A percentile compares a stretch with the other conserved stretches of the same genome.
Evolutionary conservation across 2,797 vertebrate species (phyloP).

Genomic region (Halcyon chelicuti): DNA sequence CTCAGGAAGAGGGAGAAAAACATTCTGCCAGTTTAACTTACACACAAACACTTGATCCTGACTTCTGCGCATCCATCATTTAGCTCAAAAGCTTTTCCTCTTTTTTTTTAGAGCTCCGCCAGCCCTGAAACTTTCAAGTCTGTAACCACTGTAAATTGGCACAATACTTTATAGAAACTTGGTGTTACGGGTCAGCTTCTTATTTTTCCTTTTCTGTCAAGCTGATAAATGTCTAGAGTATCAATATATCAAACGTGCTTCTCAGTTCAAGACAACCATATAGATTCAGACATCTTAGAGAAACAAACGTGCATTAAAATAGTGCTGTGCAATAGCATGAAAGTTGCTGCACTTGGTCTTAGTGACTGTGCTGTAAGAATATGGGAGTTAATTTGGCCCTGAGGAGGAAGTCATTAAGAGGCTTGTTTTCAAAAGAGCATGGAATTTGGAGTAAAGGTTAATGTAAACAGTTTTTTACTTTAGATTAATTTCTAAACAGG

Average conservation of each 20-base stretch:
- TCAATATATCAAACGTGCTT: background rate
- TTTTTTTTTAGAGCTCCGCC: background rate
- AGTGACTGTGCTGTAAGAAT: background rate
- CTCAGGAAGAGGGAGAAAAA: background rate
- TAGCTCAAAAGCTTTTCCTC: background rate
- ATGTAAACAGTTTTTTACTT: constrained; percentile 1
- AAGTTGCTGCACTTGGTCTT: background rate
- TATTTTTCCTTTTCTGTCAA: background rate
- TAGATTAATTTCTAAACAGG: background rate
- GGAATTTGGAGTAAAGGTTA: background rate
- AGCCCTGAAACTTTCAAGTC: background rate
- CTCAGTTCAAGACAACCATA: background rate
- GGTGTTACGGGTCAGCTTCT: background rate
- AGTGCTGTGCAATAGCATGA: background rate
- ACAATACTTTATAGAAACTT: background rate
- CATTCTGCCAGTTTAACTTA: background rate
- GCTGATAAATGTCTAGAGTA: background rate
- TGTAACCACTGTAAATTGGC: background rate
- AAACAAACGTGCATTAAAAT: background rate
- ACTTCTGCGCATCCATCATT: background rate
- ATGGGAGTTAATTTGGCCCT: background rate
- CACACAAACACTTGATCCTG: background rate
- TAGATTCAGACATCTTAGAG: background rate
- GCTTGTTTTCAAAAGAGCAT: background rate
- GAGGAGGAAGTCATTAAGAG: background rate